Evolutionary conservation across 2,113 vertebrate genomes (phyloP), one percentile per base, ranked within the genome.

Genomic region (Gorsachius goisagi): DNA sequence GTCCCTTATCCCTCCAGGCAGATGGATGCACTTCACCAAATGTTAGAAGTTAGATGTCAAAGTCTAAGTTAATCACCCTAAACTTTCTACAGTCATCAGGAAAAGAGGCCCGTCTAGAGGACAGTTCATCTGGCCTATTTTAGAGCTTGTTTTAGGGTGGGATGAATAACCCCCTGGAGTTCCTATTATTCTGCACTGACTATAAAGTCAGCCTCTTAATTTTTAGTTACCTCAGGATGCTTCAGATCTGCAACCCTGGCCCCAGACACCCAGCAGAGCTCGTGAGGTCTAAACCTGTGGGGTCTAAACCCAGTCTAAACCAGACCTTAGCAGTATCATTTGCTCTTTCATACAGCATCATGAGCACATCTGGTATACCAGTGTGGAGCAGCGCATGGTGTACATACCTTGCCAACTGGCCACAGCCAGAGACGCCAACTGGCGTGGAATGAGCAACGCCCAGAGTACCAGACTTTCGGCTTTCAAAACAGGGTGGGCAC

Each of bases 401-500:
- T 7, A 8, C 1, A 2, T 37, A 8, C 68, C 15, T 15, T 0
- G 4, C 33, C 66, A 39, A 18, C 53, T 30, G 28, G 47, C 75
- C 4, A 0, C 47, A 41, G 49, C 56, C 66, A 19, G 88, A 45
- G 87, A 26, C 0, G 1, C 60, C 20, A 41, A 10, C 73, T 3
- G 4, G 13, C 0, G 0, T 24, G 58, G 78, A 75, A 76, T 49
- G 90, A 80, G 62, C 63, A 74, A 60, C 72, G 18, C 92, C 88
- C 94, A 73, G 71, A 26, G 28, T 41, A 32, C 28, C 17, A 89
- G 91, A 59, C 76, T 39, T 77, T 47, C 28, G 0, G 4, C 86
- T 90, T 95, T 89, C 93, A 85, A 95, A 84, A 95, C 76, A 87
- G 80, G 68, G 64, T 47, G 11, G 79, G 89, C 76, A 52, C 5